phyloP scores from a whole-genome alignment of 2,113 vertebrate genomes.

The Lepus timidus region DNA sequence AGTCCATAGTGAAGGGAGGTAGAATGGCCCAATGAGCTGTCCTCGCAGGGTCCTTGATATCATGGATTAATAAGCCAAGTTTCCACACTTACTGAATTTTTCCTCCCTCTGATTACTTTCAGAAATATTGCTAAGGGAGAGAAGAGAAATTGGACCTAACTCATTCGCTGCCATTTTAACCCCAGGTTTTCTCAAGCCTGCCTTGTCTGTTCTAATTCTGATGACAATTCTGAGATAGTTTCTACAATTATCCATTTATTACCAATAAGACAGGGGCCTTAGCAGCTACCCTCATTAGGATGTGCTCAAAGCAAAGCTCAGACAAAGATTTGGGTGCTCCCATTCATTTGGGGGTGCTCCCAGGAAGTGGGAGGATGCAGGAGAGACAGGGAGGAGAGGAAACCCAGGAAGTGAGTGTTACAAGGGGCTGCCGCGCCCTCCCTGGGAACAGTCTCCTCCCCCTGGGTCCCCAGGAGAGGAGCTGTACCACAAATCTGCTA shows the following conservation, averaged over 20 bases:
- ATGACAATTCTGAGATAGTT: not conserved
- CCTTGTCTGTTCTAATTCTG: not conserved
- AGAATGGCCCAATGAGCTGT: not conserved
- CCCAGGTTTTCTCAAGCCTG: not conserved
- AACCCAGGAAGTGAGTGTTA: not conserved
- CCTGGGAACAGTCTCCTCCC: accelerated
- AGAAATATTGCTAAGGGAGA: not conserved
- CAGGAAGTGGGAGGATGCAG: not conserved
- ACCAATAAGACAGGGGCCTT: not conserved
- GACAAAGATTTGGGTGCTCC: not conserved
- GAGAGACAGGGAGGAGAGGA: not conserved
- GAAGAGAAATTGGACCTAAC: not conserved
- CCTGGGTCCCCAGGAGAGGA: not conserved
- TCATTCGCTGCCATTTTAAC: not conserved
- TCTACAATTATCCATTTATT: not conserved
- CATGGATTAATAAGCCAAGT: not conserved
- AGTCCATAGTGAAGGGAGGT: too few relatives aligned
- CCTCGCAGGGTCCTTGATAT: not conserved
- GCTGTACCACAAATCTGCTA: not conserved
- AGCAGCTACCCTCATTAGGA: not conserved
- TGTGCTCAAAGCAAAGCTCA: not conserved
- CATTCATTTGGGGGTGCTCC: not conserved
- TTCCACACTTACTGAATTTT: not conserved
- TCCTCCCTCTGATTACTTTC: not conserved
- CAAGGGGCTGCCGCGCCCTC: not conserved